A percentile compares a stretch with the other conserved stretches of the same genome.
Conservation (phyloP, 2,113 vertebrate genomes). For the Craseonycteris thonglongyai region DNA sequence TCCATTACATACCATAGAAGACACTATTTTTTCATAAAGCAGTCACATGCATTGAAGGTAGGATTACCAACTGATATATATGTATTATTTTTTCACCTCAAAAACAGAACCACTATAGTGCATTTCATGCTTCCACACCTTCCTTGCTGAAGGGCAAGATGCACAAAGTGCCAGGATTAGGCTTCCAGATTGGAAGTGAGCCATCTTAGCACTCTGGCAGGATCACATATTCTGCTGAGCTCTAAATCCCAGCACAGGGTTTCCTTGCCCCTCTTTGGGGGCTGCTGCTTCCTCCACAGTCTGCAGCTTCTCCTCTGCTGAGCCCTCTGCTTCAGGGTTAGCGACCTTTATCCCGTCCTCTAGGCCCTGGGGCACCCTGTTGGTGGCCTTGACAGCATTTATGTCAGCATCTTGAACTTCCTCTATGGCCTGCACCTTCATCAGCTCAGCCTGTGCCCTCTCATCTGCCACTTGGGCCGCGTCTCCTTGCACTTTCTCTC, state of each 20-base stretch:
- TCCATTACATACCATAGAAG: slow-evolving; percentile 79
- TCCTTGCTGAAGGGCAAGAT: slow-evolving; percentile 74
- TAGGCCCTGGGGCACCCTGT: not conserved
- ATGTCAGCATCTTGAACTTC: not conserved
- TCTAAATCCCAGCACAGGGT: slow-evolving; percentile 16
- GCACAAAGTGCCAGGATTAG: slow-evolving; percentile 58
- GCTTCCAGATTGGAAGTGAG: not conserved
- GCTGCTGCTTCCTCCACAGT: not conserved
- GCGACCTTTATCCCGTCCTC: not conserved
- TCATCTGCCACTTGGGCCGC: not conserved
- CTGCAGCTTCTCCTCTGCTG: not conserved
- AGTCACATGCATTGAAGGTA: slow-evolving; percentile 88
- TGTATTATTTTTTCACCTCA: slow-evolving; percentile 68
- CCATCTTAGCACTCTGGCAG: slow-evolving; percentile 74
- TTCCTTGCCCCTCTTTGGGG: slow-evolving; percentile 59
- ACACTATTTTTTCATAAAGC: slow-evolving; percentile 82
- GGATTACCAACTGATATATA: slow-evolving; percentile 72
- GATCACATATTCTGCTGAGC: not conserved
- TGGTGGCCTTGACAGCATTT: not conserved
- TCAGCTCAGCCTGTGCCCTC: not conserved
- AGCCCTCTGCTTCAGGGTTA: not conserved
- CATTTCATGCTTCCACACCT: slow-evolving; percentile 75
- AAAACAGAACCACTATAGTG: slow-evolving; percentile 74
- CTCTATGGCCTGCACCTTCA: not conserved
- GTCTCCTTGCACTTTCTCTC: not conserved